Evolutionary conservation across 53 echinoderm and acorn worm genomes (phyloP), one percentile per base, ranked within the genome.

Genomic region (Crossaster papposus): DNA sequence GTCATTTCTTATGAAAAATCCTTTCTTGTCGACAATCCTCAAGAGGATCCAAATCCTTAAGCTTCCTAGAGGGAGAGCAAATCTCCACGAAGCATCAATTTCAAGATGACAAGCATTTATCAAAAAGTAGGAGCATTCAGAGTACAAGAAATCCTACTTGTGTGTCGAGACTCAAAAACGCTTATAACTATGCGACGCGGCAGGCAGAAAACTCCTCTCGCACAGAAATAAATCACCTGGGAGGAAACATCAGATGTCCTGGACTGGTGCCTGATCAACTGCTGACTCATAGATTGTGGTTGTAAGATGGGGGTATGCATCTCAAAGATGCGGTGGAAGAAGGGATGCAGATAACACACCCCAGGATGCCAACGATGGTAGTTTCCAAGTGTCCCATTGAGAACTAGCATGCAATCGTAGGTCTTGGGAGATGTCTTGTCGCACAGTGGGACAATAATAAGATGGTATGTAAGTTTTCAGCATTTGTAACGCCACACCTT

Each of bases 381-480:
- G 0, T 33, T 74, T 74, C 36, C 55, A 1, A n/a, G 63, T 64
- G 22, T 54, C 36, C 76, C 28, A 29, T 18, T 76, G 77, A 75
- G 77, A 77, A 28, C 65, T 65, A 65, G 82, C 75, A 63, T 87
- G 35, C 87, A 22, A 58, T 36, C 37, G 9, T 34, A 22, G 37
- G 38, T 33, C 36, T 24, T 10, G 87, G 62, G 76, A 76, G 70
- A 5, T 36, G 70, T 83, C 83, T 70, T 51, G 70, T 17, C 6
- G 54, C 83, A 14, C 68, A 65, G 68, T 83, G 83, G 77, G 87
- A 35, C 50, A 26, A 18, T 87, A 87, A 87, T 87, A 22, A 23
- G 30, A 86, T 24, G 72, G 84, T 36, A 87, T 87, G 87, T 34
- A 29, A 17, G 53, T 38, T 11, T 83, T 82, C 15, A 36, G 63